A percentile compares a stretch with the other conserved stretches of the same genome.
phyloP scores from a whole-genome alignment of 2,797 vertebrate species.

The Myotis daubentonii region DNA sequence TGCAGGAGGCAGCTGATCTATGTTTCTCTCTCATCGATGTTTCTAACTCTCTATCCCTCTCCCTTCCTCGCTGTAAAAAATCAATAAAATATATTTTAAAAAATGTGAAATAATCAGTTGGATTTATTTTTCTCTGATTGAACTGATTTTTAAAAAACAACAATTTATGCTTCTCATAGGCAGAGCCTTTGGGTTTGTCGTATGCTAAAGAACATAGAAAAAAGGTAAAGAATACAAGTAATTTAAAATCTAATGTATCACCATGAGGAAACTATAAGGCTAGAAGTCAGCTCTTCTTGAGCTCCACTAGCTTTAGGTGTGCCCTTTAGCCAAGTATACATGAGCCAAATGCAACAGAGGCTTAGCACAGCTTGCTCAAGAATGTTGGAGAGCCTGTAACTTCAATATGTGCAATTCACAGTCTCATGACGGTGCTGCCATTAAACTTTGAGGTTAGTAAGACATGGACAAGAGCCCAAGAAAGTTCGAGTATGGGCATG shows the following conservation, averaged over 20 bases:
- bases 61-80: too few species aligned
- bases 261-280: not conserved
- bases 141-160: not conserved
- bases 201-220: not conserved
- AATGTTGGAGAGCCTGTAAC: constrained; percentile 38
- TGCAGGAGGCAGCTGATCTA: too few species aligned
- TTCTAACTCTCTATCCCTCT: too few species aligned
- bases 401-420: constrained; percentile 55
- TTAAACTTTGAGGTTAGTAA: constrained; percentile 47
- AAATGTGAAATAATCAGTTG: not conserved
- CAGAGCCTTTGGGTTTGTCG: not conserved
- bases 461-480: constrained; percentile 49
- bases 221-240: not conserved
- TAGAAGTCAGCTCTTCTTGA: not conserved
- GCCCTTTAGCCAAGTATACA: not conserved
- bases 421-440: constrained; percentile 27
- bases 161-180: not conserved
- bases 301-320: not conserved
- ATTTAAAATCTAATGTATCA: not conserved
- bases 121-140: constrained; percentile 11
- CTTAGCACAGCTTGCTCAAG: constrained; percentile 58
- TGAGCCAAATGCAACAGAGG: constrained; percentile 46
- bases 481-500: constrained; percentile 6
- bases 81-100: too few species aligned
- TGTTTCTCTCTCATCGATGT: too few species aligned